These are phyloP conservation scores for Crax fasciolata DNA, from an alignment of 2,797 vertebrate species.

Conservation along the genomic window DNA sequence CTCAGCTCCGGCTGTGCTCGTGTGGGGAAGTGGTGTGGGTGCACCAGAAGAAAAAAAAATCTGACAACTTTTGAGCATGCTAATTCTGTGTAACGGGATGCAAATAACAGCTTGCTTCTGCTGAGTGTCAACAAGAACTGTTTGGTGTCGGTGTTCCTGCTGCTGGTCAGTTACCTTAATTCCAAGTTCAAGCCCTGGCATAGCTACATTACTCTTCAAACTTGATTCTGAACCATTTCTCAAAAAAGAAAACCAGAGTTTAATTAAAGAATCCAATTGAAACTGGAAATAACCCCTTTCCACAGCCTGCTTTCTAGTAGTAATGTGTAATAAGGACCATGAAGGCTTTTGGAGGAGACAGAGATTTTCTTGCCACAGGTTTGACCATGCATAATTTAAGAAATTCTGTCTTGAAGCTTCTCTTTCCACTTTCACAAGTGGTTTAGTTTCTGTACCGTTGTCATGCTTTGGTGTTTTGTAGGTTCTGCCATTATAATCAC, in stretches of 20 bases:
- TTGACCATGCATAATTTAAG: background rate
- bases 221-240: background rate
- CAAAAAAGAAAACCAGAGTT: background rate
- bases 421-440: background rate
- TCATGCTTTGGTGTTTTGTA: slow-evolving; percentile 73
- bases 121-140: background rate
- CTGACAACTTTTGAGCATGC: background rate
- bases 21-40: background rate
- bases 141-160: background rate
- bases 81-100: background rate
- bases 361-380: background rate
- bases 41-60: background rate
- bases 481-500: slow-evolving; percentile 93
- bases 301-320: background rate
- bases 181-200: background rate
- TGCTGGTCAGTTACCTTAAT: background rate
- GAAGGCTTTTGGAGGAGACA: background rate
- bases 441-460: background rate
- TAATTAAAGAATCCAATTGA: background rate
- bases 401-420: background rate
- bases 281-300: background rate
- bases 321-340: background rate
- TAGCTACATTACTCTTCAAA: background rate
- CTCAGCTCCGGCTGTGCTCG: background rate
- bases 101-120: background rate